phyloP scores from a whole-genome alignment of 1,140 invertebrate genomes.

The Eufriesea mexicana region DNA sequence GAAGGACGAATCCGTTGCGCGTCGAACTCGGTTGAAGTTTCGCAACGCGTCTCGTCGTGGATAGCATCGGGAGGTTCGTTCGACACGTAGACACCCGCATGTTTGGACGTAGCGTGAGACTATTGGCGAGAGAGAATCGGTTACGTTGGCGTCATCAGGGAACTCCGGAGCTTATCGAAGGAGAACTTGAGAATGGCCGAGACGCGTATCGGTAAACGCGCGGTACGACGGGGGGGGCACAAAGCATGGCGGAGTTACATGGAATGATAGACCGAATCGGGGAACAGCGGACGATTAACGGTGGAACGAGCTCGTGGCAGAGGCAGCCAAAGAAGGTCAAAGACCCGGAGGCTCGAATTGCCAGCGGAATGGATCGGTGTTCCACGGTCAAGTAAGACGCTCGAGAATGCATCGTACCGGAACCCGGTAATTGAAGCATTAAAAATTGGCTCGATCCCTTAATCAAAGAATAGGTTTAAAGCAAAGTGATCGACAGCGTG shows the following conservation, averaged over 20 bases:
- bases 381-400: conserved; percentile 37
- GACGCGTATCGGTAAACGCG: no score
- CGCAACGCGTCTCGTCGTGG: neutral
- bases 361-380: neutral
- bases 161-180: neutral
- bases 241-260: no score
- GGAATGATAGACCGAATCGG: neutral
- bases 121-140: no score
- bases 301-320: neutral
- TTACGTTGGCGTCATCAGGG: neutral
- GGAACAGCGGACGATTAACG: neutral
- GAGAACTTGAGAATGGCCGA: no score
- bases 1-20: no score
- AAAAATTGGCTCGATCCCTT: conserved; percentile 41
- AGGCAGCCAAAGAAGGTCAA: conserved; percentile 7
- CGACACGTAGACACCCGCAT: neutral
- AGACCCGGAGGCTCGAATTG: neutral
- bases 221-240: no score
- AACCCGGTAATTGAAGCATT: conserved; percentile 48
- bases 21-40: neutral
- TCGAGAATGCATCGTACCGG: conserved; percentile 34
- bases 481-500: conserved; percentile 34
- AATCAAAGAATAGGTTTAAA: conserved; percentile 54
- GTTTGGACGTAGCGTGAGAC: neutral
- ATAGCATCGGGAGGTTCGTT: neutral